phyloP scores from a whole-genome alignment of 2,888 invertebrate genomes.

The Electrophaes corylata region DNA sequence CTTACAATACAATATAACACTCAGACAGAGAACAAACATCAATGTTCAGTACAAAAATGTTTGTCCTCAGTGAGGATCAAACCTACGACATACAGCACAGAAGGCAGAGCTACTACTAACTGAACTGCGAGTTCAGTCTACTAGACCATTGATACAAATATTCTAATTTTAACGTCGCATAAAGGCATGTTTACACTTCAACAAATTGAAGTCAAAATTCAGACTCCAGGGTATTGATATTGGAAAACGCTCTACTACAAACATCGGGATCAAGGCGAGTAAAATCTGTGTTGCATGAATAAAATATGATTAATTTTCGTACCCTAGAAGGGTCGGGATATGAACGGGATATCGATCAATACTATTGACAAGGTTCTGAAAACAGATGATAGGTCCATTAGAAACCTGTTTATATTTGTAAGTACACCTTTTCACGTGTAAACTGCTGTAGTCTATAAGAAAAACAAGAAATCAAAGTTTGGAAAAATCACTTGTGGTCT shows the following conservation, averaged over 20 bases:
- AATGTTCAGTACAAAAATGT: too few relatives aligned
- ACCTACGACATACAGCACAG: too few relatives aligned
- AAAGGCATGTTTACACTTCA: not conserved
- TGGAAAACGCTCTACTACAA: slow-evolving; percentile 8
- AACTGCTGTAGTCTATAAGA: too few relatives aligned
- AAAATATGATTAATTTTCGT: slow-evolving; percentile 37
- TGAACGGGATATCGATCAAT: slow-evolving; percentile 24
- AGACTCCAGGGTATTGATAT: not conserved
- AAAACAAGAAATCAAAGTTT: too few relatives aligned
- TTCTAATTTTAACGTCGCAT: too few relatives aligned
- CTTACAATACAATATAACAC: too few relatives aligned
- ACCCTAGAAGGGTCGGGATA: slow-evolving; percentile 24
- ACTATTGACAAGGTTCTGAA: slow-evolving; percentile 9
- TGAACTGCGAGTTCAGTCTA: too few relatives aligned
- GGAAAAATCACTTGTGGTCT: too few relatives aligned
- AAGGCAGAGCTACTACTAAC: too few relatives aligned
- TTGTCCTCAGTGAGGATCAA: too few relatives aligned
- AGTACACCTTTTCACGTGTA: not conserved
- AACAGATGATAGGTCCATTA: not conserved
- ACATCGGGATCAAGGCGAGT: slow-evolving; percentile 27
- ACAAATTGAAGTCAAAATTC: not conserved
- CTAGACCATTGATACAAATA: too few relatives aligned
- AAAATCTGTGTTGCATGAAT: slow-evolving; percentile 35
- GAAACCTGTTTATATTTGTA: not conserved
- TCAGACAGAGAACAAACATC: too few relatives aligned